Conservation (phyloP, 2,888 invertebrate genomes). For the Linnaemya vulpina region DNA sequence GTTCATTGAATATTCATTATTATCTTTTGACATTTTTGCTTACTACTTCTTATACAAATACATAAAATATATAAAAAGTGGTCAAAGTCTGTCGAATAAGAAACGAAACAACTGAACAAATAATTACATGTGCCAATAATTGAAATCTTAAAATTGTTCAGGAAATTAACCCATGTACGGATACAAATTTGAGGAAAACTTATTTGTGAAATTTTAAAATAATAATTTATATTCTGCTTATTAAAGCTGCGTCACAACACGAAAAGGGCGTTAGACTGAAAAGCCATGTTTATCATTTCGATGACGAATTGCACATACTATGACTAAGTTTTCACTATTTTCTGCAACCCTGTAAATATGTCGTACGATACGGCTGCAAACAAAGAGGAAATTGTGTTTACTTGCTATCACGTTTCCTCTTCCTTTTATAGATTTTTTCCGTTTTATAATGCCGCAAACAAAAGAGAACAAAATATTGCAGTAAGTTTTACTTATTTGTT, state of each 20-base stretch:
- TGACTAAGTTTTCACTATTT: slow-evolving; percentile 48
- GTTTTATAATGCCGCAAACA: slow-evolving; percentile 36
- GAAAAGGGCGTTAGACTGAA: slow-evolving; percentile 47
- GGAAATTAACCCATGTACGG: neutral
- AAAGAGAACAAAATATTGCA: slow-evolving; percentile 42
- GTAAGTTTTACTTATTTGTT: slow-evolving; percentile 7
- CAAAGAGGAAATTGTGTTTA: slow-evolving; percentile 49
- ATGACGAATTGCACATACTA: slow-evolving; percentile 54
- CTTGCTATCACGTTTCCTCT: slow-evolving; percentile 53
- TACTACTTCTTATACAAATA: no score
- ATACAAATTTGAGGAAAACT: neutral
- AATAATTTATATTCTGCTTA: slow-evolving; percentile 18
- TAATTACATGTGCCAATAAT: neutral
- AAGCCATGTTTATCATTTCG: slow-evolving; percentile 6
- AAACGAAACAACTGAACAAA: neutral
- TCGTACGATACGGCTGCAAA: slow-evolving; percentile 46
- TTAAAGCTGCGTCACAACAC: neutral
- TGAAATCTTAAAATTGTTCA: neutral
- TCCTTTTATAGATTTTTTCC: slow-evolving; percentile 50
- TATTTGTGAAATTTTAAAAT: neutral
- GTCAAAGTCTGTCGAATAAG: no score
- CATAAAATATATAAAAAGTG: no score
- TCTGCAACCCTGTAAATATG: slow-evolving; percentile 47
- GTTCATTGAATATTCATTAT: no score
- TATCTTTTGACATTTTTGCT: no score